Evolutionary conservation across 1,140 invertebrate genomes (phyloP).

Genomic region (Plutomurus gul): DNA sequence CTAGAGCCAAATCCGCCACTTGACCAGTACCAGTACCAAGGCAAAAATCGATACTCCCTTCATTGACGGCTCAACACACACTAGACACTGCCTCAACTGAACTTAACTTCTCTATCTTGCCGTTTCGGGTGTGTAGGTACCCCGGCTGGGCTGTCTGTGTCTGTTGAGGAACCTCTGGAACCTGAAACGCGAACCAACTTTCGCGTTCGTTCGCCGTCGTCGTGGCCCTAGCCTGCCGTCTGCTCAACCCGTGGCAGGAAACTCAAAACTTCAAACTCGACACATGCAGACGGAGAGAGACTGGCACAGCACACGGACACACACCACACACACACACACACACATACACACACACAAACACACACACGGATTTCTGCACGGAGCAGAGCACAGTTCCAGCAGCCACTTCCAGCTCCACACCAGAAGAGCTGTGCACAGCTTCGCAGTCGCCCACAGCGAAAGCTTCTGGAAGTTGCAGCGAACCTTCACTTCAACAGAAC

Average conservation of each 20-base stretch:
- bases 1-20: constrained; percentile 19
- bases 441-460: neutral
- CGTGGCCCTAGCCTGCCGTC: neutral
- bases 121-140: constrained; percentile 15
- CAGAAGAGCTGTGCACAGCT: neutral
- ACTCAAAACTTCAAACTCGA: neutral
- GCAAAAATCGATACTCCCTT: constrained; percentile 43
- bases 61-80: constrained; percentile 38
- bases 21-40: constrained; percentile 32
- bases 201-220: neutral
- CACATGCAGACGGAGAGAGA: neutral
- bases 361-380: neutral
- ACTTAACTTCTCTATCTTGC: neutral
- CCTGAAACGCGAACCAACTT: neutral
- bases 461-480: neutral
- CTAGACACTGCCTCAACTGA: constrained; percentile 12
- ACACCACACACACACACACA: neutral
- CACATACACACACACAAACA: neutral
- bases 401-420: neutral
- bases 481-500: neutral
- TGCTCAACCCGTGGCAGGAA: neutral
- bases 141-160: neutral
- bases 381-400: neutral
- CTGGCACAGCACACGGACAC: neutral
- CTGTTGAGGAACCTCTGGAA: neutral